Evolutionary conservation across 2,113 vertebrate genomes (phyloP).

Genomic region (Oncorhynchus kisutch): DNA sequence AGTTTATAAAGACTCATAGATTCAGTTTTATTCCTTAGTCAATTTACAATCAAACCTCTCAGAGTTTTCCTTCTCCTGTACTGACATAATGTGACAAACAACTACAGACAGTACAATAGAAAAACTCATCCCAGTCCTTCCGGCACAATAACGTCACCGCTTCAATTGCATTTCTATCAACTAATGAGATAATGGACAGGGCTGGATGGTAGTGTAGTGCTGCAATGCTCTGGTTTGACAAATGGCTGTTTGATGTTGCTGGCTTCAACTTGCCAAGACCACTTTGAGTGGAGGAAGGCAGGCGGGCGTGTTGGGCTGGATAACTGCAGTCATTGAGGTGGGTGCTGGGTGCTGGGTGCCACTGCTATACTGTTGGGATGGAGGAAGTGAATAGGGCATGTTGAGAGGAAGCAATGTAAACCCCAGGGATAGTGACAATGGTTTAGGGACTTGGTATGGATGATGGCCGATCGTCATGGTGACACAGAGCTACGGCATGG

Average conservation of each 20-base stretch:
- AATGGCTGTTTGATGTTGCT: slow-evolving; percentile 37
- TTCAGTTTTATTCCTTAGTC: background rate
- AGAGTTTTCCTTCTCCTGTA: background rate
- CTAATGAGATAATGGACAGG: slow-evolving; percentile 58
- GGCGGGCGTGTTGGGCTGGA: background rate
- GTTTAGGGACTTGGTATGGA: background rate
- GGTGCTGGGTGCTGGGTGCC: no score
- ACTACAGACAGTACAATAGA: no score
- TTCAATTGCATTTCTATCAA: slow-evolving; percentile 58
- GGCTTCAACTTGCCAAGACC: slow-evolving; percentile 48
- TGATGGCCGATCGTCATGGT: background rate
- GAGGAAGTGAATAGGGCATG: background rate
- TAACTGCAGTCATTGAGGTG: background rate
- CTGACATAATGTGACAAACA: background rate
- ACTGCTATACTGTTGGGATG: background rate
- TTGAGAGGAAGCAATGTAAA: slow-evolving; percentile 13
- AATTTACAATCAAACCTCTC: background rate
- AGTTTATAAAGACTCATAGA: background rate
- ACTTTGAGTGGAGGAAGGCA: slow-evolving; percentile 17
- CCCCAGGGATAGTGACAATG: background rate
- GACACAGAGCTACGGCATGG: background rate
- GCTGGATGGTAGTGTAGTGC: slow-evolving; percentile 43
- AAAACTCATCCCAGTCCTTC: background rate
- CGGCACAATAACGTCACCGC: slow-evolving; percentile 27
- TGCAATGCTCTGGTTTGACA: slow-evolving; percentile 46